These are phyloP conservation scores for Gandaritis pyraliata DNA, from an alignment of 2,888 invertebrate species.

Conservation along the genomic window DNA sequence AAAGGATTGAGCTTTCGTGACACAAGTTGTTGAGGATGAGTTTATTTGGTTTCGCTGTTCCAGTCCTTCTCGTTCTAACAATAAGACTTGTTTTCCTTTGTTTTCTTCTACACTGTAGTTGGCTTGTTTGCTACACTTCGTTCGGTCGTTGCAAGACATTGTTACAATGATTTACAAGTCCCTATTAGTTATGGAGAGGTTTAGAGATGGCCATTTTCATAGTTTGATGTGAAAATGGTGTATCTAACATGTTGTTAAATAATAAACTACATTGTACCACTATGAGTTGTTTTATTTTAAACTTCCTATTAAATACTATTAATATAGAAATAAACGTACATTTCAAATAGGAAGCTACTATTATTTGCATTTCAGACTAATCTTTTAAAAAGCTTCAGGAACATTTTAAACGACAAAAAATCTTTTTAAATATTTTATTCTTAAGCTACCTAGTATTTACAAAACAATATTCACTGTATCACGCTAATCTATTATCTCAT, in stretches of 20 bases:
- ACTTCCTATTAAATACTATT: background rate
- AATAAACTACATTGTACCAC: constrained; percentile 89
- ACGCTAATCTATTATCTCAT: constrained; percentile 62
- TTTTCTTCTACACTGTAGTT: constrained; percentile 57
- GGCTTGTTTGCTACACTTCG: constrained; percentile 70
- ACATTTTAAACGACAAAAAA: background rate
- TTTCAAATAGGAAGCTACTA: no score
- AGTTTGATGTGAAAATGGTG: constrained; percentile 79
- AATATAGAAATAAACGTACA: no score
- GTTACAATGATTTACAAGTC: constrained; percentile 74
- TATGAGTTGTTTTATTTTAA: constrained; percentile 58
- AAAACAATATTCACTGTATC: constrained; percentile 46
- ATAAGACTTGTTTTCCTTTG: constrained; percentile 52
- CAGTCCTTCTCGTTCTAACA: constrained; percentile 33
- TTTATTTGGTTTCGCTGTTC: constrained; percentile 50
- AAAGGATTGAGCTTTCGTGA: constrained; percentile 81
- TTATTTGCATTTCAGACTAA: no score
- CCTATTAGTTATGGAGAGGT: constrained; percentile 82
- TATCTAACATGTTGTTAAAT: constrained; percentile 86
- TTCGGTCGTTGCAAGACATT: constrained; percentile 70
- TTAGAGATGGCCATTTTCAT: constrained; percentile 83
- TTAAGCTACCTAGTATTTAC: constrained; percentile 21
- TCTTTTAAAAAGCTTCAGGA: background rate
- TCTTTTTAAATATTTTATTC: background rate
- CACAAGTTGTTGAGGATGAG: constrained; percentile 73